phyloP scores from a whole-genome alignment of 2,797 vertebrate genomes.

The Dallia pectoralis region DNA sequence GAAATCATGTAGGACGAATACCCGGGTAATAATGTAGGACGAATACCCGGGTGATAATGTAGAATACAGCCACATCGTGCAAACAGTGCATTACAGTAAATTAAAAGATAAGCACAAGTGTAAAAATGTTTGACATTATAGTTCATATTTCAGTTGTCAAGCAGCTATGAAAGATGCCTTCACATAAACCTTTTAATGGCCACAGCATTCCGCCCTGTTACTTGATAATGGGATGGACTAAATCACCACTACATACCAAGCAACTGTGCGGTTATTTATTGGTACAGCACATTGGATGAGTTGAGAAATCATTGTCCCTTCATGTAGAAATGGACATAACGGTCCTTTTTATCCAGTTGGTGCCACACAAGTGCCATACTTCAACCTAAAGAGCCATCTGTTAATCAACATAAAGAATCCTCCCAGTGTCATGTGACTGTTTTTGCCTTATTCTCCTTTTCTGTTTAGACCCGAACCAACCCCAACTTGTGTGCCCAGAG shows the following conservation, averaged over 20 bases:
- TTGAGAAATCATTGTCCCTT: not conserved
- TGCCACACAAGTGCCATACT: not conserved
- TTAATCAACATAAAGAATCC: not conserved
- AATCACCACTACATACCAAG: not conserved
- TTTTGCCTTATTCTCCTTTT: not conserved
- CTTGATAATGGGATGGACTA: not conserved
- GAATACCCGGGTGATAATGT: too few species aligned
- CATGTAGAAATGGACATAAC: not conserved
- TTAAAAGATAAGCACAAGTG: too few species aligned
- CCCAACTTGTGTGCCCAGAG: constrained; percentile 85
- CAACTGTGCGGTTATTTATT: not conserved
- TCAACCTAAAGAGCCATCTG: not conserved
- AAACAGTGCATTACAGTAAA: too few species aligned
- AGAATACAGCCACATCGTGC: too few species aligned
- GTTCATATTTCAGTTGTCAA: too few species aligned
- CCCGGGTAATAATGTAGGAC: too few species aligned
- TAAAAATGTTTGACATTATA: not conserved
- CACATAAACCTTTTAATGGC: not conserved
- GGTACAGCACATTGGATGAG: not conserved
- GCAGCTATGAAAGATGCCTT: not conserved
- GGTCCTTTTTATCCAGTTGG: not conserved
- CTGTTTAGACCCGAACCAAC: constrained; percentile 86
- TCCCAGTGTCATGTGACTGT: not conserved
- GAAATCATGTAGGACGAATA: too few species aligned
- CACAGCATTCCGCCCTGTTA: not conserved